A percentile compares a stretch with the other conserved stretches of the same genome.
Evolutionary conservation across 2,797 vertebrate species (phyloP).

Genomic region (Poeciliopsis turneri): DNA sequence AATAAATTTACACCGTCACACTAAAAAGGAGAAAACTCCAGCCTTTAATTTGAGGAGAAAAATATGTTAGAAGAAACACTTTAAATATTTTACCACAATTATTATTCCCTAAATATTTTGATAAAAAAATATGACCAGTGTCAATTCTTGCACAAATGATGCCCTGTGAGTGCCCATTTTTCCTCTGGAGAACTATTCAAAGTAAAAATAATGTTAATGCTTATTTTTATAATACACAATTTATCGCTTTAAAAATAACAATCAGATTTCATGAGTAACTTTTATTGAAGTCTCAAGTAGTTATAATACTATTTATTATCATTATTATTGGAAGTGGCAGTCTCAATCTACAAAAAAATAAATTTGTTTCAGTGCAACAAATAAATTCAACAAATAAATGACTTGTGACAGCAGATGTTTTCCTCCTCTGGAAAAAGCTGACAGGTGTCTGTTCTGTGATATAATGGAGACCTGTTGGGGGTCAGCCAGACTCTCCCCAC

Average conservation of each 20-base stretch:
- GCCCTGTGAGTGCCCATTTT: background rate
- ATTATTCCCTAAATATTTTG: background rate
- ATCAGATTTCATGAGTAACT: no score
- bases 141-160: background rate
- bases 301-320: no score
- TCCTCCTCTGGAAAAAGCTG: slow-evolving; percentile 41
- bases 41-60: background rate
- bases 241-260: no score
- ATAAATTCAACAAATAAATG: background rate
- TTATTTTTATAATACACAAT: no score
- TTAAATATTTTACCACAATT: background rate
- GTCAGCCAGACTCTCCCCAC: slow-evolving; percentile 79
- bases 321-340: background rate
- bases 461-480: slow-evolving; percentile 68
- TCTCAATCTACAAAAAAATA: background rate
- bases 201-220: no score
- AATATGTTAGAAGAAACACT: background rate
- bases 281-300: background rate
- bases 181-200: background rate
- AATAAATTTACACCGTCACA: background rate
- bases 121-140: background rate
- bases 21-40: background rate
- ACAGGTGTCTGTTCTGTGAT: slow-evolving; percentile 73
- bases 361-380: background rate
- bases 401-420: background rate